Evolutionary conservation across 2,113 vertebrate species (phyloP).

Genomic region (Rhinogobius similis): DNA sequence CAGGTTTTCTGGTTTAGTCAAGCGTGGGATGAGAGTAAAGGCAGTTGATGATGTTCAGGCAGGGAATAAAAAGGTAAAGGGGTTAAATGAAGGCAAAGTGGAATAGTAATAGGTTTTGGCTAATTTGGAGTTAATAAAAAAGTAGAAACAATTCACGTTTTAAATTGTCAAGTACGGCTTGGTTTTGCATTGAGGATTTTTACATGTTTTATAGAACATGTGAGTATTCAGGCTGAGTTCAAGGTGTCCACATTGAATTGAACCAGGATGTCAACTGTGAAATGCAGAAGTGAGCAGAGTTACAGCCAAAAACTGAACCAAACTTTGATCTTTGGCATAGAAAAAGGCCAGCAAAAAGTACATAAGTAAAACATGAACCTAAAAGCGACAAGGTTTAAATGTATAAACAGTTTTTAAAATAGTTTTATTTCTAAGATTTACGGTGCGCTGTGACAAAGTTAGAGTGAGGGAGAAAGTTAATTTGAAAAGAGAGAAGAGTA

Average conservation of each 20-base stretch:
- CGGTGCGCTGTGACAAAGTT: no score
- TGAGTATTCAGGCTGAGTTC: neutral
- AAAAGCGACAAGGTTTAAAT: no score
- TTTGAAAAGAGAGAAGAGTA: no score
- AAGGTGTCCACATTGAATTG: neutral
- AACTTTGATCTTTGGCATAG: neutral
- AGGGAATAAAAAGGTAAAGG: conserved; percentile 14
- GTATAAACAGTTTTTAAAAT: no score
- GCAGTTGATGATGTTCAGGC: conserved; percentile 19
- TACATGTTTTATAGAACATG: neutral
- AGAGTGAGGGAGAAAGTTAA: no score
- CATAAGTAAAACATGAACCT: neutral
- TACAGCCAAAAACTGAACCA: neutral
- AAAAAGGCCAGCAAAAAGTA: neutral
- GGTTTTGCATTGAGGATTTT: neutral
- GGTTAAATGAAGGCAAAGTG: conserved; percentile 11
- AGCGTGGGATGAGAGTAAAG: conserved; percentile 35
- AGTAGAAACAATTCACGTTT: neutral
- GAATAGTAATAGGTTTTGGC: neutral
- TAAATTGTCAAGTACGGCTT: neutral
- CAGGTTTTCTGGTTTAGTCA: conserved; percentile 27
- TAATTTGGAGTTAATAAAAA: neutral
- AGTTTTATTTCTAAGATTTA: no score
- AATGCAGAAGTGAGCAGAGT: neutral
- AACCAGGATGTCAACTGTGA: neutral